Evolutionary conservation across 1,140 invertebrate species (phyloP), one percentile per base, ranked within the genome.

Genomic region (Catajapyx aquilonaris): DNA sequence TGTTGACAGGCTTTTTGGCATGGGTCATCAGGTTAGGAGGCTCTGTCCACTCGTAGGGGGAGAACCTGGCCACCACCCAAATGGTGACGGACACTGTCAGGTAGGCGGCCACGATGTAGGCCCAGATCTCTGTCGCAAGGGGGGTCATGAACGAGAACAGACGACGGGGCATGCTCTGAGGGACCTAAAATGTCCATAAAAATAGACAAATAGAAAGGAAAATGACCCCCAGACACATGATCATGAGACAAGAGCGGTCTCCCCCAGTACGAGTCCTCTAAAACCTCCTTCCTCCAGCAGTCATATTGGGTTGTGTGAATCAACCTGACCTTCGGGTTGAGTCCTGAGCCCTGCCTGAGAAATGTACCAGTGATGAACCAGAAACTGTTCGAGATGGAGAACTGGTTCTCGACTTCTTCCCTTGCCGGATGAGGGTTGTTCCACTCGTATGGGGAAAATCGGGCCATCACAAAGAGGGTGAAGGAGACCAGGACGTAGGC

Each of bases 361-460:
- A 70, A 56, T 18, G 64, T 68, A 4, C 68, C 69, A 16, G 68
- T 68, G n/a, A 67, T 68, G 48, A 73, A 71, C 70, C 70, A 73
- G 25, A 71, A 52, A 48, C 62, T 66, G 48, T 73, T 73, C 17
- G 64, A 53, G 18, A 71, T 51, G 11, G 61, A 64, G 41, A 71
- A 71, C 46, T 68, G 63, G 46, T 71, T 71, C 44, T 68, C 23
- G 23, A 13, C 23, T 28, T 55, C 59, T 19, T 5, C 3, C 5
- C 10, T 25, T 10, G 17, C 79, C 0, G 73, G 71, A 54, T 79
- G 71, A 1, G 74, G 73, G 49, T 76, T 75, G 49, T 73, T 69
- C 76, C 77, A 83, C 48, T 81, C 77, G 53, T 80, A 77, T 0
- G 78, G 78, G 20, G 72, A 78, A 53, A 84, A 79, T 13, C 62